Conservation (phyloP, 2,113 vertebrate genomes). For the Puntigrus tetrazona region DNA sequence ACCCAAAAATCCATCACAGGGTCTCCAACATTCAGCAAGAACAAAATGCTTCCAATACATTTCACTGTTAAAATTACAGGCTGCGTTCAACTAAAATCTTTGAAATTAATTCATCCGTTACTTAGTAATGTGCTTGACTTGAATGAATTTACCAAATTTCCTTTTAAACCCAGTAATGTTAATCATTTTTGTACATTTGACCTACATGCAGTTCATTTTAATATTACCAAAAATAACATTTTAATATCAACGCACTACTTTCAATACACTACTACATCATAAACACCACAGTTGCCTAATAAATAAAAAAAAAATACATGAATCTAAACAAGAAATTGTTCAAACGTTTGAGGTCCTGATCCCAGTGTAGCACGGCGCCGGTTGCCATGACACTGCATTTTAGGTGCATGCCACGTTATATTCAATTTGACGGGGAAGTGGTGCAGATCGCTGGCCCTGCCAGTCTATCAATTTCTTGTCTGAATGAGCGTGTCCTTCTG, state of each 20-base stretch:
- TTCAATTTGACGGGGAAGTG: constrained; percentile 43
- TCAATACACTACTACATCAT: not conserved
- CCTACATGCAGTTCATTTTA: not conserved
- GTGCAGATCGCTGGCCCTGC: constrained; percentile 42
- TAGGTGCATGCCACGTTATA: constrained; percentile 14
- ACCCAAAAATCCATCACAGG: not conserved
- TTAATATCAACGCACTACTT: not conserved
- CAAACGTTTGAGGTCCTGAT: not conserved
- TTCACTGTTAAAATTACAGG: not conserved
- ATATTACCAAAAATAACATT: not conserved
- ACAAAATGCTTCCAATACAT: not conserved
- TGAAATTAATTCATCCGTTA: not conserved
- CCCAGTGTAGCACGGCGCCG: not conserved
- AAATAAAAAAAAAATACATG: not conserved
- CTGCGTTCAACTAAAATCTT: not conserved
- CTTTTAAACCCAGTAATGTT: not conserved
- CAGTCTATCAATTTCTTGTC: constrained; percentile 38
- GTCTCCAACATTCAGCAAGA: not conserved
- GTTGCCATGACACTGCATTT: constrained; percentile 45
- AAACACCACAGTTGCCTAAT: not conserved
- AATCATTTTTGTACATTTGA: not conserved
- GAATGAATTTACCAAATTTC: not conserved
- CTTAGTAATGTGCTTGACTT: not conserved
- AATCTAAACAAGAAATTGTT: not conserved
- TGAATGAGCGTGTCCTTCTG: constrained; percentile 21